A percentile compares a stretch with the other conserved stretches of the same genome.
These are phyloP conservation scores for Drosophila prosaltans DNA, from an alignment of 1,140 invertebrate species.

Conservation along the genomic window DNA sequence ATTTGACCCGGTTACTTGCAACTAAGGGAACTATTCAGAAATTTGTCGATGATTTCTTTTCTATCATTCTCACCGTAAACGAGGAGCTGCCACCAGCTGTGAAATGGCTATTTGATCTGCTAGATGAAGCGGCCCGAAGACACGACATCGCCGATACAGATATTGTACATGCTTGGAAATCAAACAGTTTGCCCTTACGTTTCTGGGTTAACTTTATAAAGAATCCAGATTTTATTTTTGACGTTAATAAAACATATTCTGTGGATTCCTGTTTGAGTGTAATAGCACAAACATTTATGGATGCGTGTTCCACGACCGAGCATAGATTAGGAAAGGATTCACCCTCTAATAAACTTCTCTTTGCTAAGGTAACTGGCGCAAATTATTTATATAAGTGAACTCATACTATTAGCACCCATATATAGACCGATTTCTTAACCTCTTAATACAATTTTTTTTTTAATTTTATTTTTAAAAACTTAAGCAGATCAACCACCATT, in stretches of 20 bases:
- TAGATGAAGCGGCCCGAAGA: constrained; percentile 94
- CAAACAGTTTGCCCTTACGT: constrained; percentile 95
- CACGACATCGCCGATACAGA: constrained; percentile 94
- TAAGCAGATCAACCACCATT: too few relatives aligned
- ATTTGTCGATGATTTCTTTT: constrained; percentile 97
- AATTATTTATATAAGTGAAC: constrained; percentile 10
- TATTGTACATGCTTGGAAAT: constrained; percentile 98
- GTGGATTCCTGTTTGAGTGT: constrained; percentile 96
- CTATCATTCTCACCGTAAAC: constrained; percentile 94
- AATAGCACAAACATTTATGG: constrained; percentile 98
- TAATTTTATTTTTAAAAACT: too few relatives aligned
- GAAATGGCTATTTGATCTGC: constrained; percentile 97
- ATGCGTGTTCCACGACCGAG: constrained; percentile 94
- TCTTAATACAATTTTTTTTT: too few relatives aligned
- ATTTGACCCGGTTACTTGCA: constrained; percentile 94
- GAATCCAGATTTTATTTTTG: constrained; percentile 98
- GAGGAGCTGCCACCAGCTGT: constrained; percentile 95
- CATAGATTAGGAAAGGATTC: constrained; percentile 96
- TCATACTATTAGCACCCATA: too few relatives aligned
- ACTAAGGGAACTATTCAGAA: constrained; percentile 98
- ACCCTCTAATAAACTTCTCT: constrained; percentile 96
- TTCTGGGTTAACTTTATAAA: constrained; percentile 99
- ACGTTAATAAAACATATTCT: constrained; percentile 96
- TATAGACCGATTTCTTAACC: too few relatives aligned
- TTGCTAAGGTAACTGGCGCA: constrained; percentile 88